These are phyloP conservation scores for Dasyornis broadbenti DNA, from an alignment of 2,113 vertebrate genomes.

Conservation along the genomic window DNA sequence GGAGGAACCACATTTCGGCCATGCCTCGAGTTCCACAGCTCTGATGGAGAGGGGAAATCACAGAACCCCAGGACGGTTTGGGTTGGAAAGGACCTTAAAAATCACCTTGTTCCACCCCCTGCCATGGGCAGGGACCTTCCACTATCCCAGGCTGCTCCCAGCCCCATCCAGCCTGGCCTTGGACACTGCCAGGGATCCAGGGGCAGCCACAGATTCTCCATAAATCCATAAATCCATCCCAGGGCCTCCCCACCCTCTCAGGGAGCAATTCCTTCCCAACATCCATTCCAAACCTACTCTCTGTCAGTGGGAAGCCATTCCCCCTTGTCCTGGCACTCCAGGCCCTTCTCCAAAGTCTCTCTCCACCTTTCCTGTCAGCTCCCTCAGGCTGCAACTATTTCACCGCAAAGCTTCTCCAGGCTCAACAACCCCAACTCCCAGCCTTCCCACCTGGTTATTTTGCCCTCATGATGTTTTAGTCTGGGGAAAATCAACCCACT, in stretches of 20 bases:
- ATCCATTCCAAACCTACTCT: fast-evolving
- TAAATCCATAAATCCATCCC: not conserved
- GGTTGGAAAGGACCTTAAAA: not conserved
- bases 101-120: fast-evolving
- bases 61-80: not conserved
- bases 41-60: not conserved
- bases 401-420: not conserved
- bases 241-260: not conserved
- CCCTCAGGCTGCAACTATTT: not conserved
- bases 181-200: not conserved
- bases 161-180: not conserved
- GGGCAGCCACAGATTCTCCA: not conserved
- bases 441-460: not conserved
- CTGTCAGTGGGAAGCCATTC: fast-evolving
- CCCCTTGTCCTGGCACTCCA: not conserved
- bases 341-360: not conserved
- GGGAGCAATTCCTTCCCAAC: not conserved
- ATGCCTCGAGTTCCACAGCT: not conserved
- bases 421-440: not conserved
- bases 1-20: not conserved
- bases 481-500: not conserved
- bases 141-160: not conserved
- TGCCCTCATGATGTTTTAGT: not conserved
- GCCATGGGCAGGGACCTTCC: not conserved
- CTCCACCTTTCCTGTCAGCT: not conserved